These are phyloP conservation scores for Rhinogobio ventralis DNA, from an alignment of 2,797 vertebrate species.

Conservation along the genomic window DNA sequence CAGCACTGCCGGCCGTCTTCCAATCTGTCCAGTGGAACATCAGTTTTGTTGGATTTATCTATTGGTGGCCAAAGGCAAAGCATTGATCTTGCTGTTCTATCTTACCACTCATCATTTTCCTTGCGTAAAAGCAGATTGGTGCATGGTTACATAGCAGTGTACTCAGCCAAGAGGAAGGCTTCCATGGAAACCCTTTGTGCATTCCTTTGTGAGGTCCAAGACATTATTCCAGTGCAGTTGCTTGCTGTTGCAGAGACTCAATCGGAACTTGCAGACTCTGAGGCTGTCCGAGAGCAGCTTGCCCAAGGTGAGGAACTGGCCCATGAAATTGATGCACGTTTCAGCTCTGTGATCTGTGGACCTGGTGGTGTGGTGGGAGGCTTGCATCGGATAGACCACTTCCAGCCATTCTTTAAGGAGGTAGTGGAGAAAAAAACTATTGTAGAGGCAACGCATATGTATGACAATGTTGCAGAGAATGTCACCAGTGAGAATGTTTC, in stretches of 20 bases:
- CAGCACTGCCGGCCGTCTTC: constrained; percentile 85
- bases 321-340: constrained; percentile 90
- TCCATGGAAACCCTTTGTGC: constrained; percentile 94
- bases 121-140: constrained; percentile 90
- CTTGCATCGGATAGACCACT: constrained; percentile 89
- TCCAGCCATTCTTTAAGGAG: constrained; percentile 91
- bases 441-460: constrained; percentile 94
- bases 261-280: constrained; percentile 84
- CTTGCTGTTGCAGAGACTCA: constrained; percentile 88
- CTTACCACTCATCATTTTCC: constrained; percentile 94
- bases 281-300: constrained; percentile 88
- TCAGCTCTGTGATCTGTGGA: constrained; percentile 84
- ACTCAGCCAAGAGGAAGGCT: constrained; percentile 89
- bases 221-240: constrained; percentile 93
- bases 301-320: constrained; percentile 93
- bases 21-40: constrained; percentile 79
- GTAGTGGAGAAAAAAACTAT: constrained; percentile 91
- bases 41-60: constrained; percentile 85
- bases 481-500: constrained; percentile 88
- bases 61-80: constrained; percentile 85
- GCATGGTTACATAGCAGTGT: constrained; percentile 93
- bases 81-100: constrained; percentile 89
- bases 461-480: constrained; percentile 93
- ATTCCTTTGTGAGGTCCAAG: constrained; percentile 96
- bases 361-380: constrained; percentile 83